Evolutionary conservation across 2,113 vertebrate species (phyloP), one percentile per base, ranked within the genome.

Genomic region (Pelobates fuscus): DNA sequence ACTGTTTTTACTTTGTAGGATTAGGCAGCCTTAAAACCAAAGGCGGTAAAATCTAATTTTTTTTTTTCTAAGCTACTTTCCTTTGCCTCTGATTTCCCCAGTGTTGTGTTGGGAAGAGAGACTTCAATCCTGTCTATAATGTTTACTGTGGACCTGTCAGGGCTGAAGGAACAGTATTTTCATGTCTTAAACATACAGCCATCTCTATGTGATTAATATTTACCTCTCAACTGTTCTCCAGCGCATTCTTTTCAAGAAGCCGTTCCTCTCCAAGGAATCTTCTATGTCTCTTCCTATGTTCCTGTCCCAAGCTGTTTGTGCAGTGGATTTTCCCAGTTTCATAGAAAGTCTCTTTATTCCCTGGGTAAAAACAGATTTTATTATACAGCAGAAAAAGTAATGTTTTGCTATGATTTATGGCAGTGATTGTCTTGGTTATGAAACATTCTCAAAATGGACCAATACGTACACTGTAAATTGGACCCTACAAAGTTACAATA

Each of bases 51-150:
- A 37, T 37, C 32, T 6, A 37, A 37, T 37, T 37, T 37, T 37
- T 37, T 32, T 55, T 55, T 55, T 55, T 55, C 21, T 21, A 55
- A 37, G 52, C 52, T 8, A 20, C 52, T 55, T 55, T 55, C 52
- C 7, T 18, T n/a, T 15, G 14, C 29, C 27, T 37, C 60, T 37
- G 10, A 62, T 20, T 62, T 37, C 60, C 60, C 25, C n/a, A 3
- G 52, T 23, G 52, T 55, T 55, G 52, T 55, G 52, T 55, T 55
- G 52, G 11, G 52, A 55, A 17, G 6, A 17, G n/a, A 17, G 52
- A 23, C 12, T 23, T 23, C n/a, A 2, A 55, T 55, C 52, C 52
- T 1, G 20, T 12, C 21, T 17, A 5, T 20, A 4, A 23, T 55
- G n/a, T 4, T 8, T 23, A 1, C 11, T 8, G 18, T 8, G 17